Conservation (phyloP, 2,797 vertebrate genomes). For the Argentina silus region DNA sequence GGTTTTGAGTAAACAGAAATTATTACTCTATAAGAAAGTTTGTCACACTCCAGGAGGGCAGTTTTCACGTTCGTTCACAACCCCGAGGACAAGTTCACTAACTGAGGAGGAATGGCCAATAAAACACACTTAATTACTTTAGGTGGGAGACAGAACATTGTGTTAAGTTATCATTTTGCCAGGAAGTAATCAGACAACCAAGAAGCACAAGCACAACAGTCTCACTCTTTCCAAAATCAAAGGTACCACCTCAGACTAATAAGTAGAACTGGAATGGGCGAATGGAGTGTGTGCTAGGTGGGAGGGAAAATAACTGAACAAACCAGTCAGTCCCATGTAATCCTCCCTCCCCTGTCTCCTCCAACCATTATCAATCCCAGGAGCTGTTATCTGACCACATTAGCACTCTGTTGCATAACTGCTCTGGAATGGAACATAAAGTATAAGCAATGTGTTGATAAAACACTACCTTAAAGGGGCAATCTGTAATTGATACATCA, state of each 20-base stretch:
- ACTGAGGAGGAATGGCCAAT: slow-evolving; percentile 33
- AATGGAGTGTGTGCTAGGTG: slow-evolving; percentile 35
- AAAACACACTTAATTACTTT: slow-evolving; percentile 35
- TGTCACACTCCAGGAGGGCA: slow-evolving; percentile 3
- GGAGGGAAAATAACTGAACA: slow-evolving; percentile 42
- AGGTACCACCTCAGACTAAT: slow-evolving; percentile 50
- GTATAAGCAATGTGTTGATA: slow-evolving; percentile 34
- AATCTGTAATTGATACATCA: no score
- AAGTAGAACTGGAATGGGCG: slow-evolving; percentile 39
- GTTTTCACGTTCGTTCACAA: slow-evolving; percentile 8
- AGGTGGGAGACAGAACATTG: slow-evolving; percentile 35
- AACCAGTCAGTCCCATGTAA: slow-evolving; percentile 41
- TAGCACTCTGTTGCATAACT: slow-evolving; percentile 40
- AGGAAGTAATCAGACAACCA: slow-evolving; percentile 47
- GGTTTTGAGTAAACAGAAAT: slow-evolving; percentile 35
- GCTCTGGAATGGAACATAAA: slow-evolving; percentile 43
- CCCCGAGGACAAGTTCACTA: slow-evolving; percentile 26
- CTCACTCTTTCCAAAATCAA: slow-evolving; percentile 46
- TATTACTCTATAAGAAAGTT: slow-evolving; percentile 47
- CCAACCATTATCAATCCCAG: slow-evolving; percentile 44
- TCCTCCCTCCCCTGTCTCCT: slow-evolving; percentile 28
- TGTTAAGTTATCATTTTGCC: slow-evolving; percentile 36
- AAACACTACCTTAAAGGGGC: not conserved
- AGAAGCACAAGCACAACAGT: slow-evolving; percentile 33
- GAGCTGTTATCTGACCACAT: slow-evolving; percentile 48